Evolutionary conservation across 2,797 vertebrate genomes (phyloP).

Genomic region (Enteromius unitaeniatus): DNA sequence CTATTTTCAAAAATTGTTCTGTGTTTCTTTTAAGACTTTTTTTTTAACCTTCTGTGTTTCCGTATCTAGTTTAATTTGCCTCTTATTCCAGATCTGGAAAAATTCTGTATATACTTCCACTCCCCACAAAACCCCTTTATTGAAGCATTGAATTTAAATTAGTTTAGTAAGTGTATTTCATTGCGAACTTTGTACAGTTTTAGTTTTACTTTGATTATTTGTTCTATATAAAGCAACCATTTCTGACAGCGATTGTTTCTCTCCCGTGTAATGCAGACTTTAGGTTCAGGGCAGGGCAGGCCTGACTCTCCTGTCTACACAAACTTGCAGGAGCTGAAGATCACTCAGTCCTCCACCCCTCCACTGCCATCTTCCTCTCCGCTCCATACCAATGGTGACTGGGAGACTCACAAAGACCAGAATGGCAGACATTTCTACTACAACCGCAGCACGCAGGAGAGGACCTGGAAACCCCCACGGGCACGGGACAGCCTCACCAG

Average conservation of each 20-base stretch:
- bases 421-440: conserved; percentile 94
- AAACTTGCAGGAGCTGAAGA: conserved; percentile 96
- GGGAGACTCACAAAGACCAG: conserved; percentile 95
- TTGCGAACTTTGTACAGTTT: neutral
- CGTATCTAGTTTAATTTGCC: neutral
- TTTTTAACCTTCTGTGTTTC: neutral
- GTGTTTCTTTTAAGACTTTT: neutral
- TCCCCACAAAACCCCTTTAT: neutral
- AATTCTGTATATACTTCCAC: neutral
- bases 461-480: conserved; percentile 95
- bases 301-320: conserved; percentile 95
- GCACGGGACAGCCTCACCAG: conserved; percentile 83
- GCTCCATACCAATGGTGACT: conserved; percentile 88
- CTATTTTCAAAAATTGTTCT: too few species aligned
- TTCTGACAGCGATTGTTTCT: neutral
- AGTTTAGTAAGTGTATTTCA: neutral
- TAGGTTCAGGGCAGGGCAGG: conserved; percentile 85
- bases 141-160: neutral
- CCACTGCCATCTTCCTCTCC: conserved; percentile 88
- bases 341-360: conserved; percentile 90
- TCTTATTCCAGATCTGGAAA: neutral
- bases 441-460: conserved; percentile 88
- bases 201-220: neutral
- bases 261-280: conserved; percentile 72
- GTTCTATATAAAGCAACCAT: neutral